Conservation (phyloP, 2,888 invertebrate species). For the Thalpophila matura region DNA sequence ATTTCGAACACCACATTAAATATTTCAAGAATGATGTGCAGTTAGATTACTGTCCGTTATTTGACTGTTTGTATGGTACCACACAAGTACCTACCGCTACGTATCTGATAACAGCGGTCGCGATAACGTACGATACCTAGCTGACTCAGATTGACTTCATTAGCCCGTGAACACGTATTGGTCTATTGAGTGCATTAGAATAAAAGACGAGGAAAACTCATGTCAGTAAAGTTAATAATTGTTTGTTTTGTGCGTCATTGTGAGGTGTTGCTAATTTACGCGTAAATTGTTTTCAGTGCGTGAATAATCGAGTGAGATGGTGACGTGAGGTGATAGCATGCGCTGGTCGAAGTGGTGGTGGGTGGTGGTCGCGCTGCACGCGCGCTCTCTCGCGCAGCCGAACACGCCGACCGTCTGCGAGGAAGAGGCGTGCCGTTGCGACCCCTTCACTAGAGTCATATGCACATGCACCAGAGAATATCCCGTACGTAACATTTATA, state of each 20-base stretch:
- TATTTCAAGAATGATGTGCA: conserved; percentile 30
- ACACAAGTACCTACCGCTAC: conserved; percentile 54
- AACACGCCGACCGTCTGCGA: conserved; percentile 85
- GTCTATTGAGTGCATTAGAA: conserved; percentile 38
- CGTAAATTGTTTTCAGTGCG: conserved; percentile 67
- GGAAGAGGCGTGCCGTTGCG: conserved; percentile 90
- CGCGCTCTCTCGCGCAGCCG: conserved; percentile 73
- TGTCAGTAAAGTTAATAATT: conserved; percentile 36
- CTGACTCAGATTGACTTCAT: conserved; percentile 80
- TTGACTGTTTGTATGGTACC: conserved; percentile 43
- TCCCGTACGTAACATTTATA: conserved; percentile 76
- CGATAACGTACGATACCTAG: conserved; percentile 82
- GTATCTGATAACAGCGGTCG: conserved; percentile 84
- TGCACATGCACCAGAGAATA: conserved; percentile 89
- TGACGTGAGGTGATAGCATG: conserved; percentile 84
- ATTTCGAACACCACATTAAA: neutral
- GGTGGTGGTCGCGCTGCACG: conserved; percentile 74
- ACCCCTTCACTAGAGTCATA: conserved; percentile 89
- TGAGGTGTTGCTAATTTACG: conserved; percentile 19
- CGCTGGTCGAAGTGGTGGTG: conserved; percentile 81
- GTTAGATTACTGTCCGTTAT: conserved; percentile 45
- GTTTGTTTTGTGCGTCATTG: conserved; percentile 14
- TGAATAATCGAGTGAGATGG: conserved; percentile 77
- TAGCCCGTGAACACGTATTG: conserved; percentile 60
- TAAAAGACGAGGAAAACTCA: conserved; percentile 27